Conservation (phyloP, 2,888 invertebrate genomes). For the Mythimna vitellina region DNA sequence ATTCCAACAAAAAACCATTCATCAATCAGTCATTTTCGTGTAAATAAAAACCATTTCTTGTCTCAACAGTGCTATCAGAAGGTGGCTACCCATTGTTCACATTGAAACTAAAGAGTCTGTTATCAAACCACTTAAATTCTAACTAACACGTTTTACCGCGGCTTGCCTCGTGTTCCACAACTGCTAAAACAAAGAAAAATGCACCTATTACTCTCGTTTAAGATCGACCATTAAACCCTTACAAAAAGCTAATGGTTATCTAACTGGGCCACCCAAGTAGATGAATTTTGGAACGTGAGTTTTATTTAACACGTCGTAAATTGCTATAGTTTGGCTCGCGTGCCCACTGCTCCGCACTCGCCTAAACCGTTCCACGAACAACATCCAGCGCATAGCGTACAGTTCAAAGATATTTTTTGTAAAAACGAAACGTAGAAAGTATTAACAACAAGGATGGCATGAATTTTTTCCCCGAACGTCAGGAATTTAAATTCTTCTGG, state of each 20-base stretch:
- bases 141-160: constrained; percentile 58
- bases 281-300: constrained; percentile 82
- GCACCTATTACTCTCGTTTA: constrained; percentile 78
- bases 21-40: neutral
- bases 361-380: constrained; percentile 82
- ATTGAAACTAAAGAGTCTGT: constrained; percentile 45
- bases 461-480: constrained; percentile 86
- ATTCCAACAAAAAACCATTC: constrained; percentile 25
- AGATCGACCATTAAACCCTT: constrained; percentile 82
- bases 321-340: constrained; percentile 80
- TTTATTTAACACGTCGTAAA: constrained; percentile 87
- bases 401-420: constrained; percentile 86
- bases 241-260: constrained; percentile 86
- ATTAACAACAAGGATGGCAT: constrained; percentile 81
- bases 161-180: constrained; percentile 60
- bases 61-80: constrained; percentile 45
- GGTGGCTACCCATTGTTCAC: constrained; percentile 52
- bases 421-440: constrained; percentile 84
- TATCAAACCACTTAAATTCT: constrained; percentile 63
- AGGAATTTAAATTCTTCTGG: constrained; percentile 87
- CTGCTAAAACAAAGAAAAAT: constrained; percentile 80
- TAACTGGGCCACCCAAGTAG: constrained; percentile 87
- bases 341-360: constrained; percentile 72
- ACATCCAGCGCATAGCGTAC: constrained; percentile 81
- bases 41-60: constrained; percentile 48